phyloP scores from a whole-genome alignment of 2,888 invertebrate genomes.

The Phengaris alcon region DNA sequence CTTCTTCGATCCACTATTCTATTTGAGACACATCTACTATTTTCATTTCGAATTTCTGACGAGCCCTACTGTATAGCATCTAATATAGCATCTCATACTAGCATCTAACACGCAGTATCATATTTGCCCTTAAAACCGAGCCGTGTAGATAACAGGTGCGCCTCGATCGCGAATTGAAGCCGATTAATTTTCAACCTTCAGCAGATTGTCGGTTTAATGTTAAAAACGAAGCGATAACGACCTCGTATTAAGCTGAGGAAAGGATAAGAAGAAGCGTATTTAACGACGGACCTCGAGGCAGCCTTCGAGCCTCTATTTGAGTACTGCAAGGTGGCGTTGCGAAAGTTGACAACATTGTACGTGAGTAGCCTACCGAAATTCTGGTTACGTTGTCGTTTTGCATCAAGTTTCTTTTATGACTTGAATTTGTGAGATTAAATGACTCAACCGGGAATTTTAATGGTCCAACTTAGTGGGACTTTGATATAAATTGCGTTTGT shows the following conservation, averaged over 20 bases:
- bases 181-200: neutral
- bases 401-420: constrained; percentile 57
- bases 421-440: constrained; percentile 47
- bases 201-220: neutral
- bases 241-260: neutral
- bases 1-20: no score
- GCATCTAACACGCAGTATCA: no score
- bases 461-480: constrained; percentile 13
- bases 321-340: constrained; percentile 71
- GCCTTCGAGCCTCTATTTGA: constrained; percentile 69
- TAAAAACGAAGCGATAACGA: neutral
- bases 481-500: constrained; percentile 6
- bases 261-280: constrained; percentile 16
- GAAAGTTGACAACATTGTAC: constrained; percentile 74
- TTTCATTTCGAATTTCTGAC: neutral
- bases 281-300: constrained; percentile 44
- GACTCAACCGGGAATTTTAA: constrained; percentile 39
- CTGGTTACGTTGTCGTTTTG: constrained; percentile 56
- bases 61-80: no score
- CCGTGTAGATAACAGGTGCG: no score
- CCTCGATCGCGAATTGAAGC: neutral
- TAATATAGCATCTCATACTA: neutral
- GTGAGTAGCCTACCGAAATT: constrained; percentile 67
- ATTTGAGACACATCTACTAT: no score
- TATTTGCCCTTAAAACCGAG: no score